These are phyloP conservation scores for Sitobion miscanthi DNA, from an alignment of 1,140 invertebrate genomes.

Conservation along the genomic window DNA sequence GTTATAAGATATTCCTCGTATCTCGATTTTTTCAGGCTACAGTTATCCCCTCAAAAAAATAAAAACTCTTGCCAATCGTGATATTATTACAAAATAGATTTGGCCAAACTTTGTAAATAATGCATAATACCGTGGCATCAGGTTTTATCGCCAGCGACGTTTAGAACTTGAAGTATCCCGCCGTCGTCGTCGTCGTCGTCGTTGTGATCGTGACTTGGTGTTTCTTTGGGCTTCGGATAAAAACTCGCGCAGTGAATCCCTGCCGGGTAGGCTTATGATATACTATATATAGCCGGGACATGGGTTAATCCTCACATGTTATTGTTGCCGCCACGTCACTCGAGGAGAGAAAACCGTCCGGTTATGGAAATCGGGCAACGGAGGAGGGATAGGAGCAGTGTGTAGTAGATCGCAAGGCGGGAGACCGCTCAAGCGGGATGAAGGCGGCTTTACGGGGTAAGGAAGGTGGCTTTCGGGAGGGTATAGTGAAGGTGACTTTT, in stretches of 20 bases:
- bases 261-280: background rate
- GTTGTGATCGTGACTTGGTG: background rate
- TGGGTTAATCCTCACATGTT: background rate
- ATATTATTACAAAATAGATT: background rate
- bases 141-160: background rate
- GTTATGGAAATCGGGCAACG: background rate
- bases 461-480: background rate
- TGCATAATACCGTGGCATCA: background rate
- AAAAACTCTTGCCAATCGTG: background rate
- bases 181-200: background rate
- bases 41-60: background rate
- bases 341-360: background rate
- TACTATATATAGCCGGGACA: background rate
- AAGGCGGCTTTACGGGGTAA: background rate
- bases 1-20: background rate
- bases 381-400: background rate
- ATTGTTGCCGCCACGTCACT: background rate
- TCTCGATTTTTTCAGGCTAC: background rate
- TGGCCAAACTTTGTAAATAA: background rate
- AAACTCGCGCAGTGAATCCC: background rate
- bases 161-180: no score
- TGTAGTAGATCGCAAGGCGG: no score
- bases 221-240: background rate
- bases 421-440: background rate
- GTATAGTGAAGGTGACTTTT: background rate